A percentile compares a stretch with the other conserved stretches of the same genome.
These are phyloP conservation scores for Euwallacea similis DNA, from an alignment of 1,140 invertebrate species.

Conservation along the genomic window DNA sequence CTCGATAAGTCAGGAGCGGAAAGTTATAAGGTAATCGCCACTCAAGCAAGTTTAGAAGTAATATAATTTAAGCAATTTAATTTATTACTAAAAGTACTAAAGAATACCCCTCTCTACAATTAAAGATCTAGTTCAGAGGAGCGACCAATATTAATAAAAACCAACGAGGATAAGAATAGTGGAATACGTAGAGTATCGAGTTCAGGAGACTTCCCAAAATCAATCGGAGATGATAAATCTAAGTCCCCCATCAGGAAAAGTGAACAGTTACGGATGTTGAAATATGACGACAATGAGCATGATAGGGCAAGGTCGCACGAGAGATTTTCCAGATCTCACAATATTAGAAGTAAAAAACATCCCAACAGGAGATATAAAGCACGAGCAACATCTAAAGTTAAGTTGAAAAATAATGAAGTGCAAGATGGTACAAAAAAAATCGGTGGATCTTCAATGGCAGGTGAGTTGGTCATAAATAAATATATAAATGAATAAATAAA, in stretches of 20 bases:
- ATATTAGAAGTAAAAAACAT: conserved; percentile 55
- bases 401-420: background rate
- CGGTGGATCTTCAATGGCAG: too few relatives aligned
- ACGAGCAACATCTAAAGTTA: conserved; percentile 43
- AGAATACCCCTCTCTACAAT: too few relatives aligned
- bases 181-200: conserved; percentile 65
- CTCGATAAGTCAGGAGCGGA: conserved; percentile 68
- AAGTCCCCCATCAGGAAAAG: conserved; percentile 23
- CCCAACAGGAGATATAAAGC: conserved; percentile 45
- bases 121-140: conserved; percentile 69
- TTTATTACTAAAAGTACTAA: conserved; percentile 4
- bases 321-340: conserved; percentile 60
- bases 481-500: too few relatives aligned
- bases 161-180: conserved; percentile 52
- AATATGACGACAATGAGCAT: conserved; percentile 50
- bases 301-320: conserved; percentile 57
- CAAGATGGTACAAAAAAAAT: background rate
- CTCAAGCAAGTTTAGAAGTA: too few relatives aligned
- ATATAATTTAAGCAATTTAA: background rate
- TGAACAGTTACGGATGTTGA: conserved; percentile 28
- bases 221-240: conserved; percentile 31
- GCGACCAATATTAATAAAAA: conserved; percentile 54
- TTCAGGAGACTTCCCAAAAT: conserved; percentile 65
- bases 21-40: conserved; percentile 65
- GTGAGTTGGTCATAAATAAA: too few relatives aligned